Conservation (phyloP, 2,113 vertebrate genomes). For the Cacatua alba region DNA sequence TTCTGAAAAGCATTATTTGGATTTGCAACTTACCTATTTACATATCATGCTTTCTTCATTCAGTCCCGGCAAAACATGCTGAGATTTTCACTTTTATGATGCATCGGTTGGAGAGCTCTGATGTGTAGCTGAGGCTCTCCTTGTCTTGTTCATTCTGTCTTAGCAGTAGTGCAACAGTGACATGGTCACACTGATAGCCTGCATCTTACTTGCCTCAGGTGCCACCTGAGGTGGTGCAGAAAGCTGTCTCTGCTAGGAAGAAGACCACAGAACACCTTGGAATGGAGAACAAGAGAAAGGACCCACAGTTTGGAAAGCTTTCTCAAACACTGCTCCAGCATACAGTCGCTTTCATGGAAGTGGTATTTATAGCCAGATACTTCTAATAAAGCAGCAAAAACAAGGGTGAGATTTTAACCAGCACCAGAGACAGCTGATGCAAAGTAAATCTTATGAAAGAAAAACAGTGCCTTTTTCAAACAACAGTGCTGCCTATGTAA, state of each 20-base stretch:
- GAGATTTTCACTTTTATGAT: background rate
- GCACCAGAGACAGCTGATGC: background rate
- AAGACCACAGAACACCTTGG: conserved; percentile 42
- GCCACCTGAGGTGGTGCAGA: background rate
- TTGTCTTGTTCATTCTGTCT: background rate
- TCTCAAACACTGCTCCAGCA: conserved; percentile 52
- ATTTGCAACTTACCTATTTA: background rate
- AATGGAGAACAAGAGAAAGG: conserved; percentile 64
- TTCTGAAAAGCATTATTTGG: background rate
- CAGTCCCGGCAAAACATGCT: background rate
- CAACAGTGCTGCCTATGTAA: background rate
- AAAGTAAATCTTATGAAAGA: background rate
- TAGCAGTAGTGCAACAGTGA: background rate
- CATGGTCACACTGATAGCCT: background rate
- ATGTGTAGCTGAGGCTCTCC: background rate
- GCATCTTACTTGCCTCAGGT: background rate
- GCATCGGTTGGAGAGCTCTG: background rate
- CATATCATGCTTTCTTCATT: background rate
- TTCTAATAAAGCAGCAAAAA: background rate
- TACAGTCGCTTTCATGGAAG: conserved; percentile 52
- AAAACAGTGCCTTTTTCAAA: background rate
- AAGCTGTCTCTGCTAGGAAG: conserved; percentile 68
- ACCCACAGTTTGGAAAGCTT: conserved; percentile 63
- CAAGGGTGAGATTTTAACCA: background rate
- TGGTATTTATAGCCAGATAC: conserved; percentile 48